phyloP scores from a whole-genome alignment of 2,888 invertebrate genomes.

The Apomyelois bistriatella region DNA sequence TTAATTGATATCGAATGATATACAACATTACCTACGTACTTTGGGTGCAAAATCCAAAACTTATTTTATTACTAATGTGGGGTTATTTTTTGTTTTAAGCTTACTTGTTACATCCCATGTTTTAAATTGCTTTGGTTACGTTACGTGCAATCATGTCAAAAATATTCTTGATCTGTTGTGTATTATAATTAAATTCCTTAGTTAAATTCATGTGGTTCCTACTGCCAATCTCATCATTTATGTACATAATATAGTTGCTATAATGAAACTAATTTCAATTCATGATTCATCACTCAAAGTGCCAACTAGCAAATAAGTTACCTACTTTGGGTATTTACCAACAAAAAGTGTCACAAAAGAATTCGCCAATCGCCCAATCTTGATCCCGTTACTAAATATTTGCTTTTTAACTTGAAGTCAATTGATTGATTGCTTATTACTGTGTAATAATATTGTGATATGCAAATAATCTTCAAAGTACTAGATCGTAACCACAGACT shows the following conservation, averaged over 20 bases:
- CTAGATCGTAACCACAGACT: not conserved
- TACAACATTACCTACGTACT: too few relatives aligned
- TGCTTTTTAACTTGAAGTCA: not conserved
- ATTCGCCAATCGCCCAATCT: not conserved
- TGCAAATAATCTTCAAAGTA: not conserved
- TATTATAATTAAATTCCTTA: too few relatives aligned
- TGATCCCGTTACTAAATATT: constrained; percentile 4
- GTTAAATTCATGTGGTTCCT: too few relatives aligned
- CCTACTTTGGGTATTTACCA: not conserved
- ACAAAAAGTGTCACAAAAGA: constrained; percentile 8
- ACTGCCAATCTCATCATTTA: too few relatives aligned
- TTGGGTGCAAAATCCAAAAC: too few relatives aligned
- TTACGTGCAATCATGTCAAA: too few relatives aligned
- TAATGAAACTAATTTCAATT: not conserved
- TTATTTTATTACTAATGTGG: too few relatives aligned
- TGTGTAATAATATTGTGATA: constrained; percentile 5
- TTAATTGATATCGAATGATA: too few relatives aligned
- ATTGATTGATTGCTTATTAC: constrained; percentile 3
- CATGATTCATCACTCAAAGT: not conserved
- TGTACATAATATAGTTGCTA: not conserved
- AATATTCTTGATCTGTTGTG: too few relatives aligned
- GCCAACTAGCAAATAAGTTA: not conserved
- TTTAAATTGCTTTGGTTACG: too few relatives aligned
- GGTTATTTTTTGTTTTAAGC: too few relatives aligned
- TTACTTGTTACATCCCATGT: too few relatives aligned